Base-by-base conservation (phyloP, 1,140 invertebrate species). In the Ceratosolen solmsi region DNA sequence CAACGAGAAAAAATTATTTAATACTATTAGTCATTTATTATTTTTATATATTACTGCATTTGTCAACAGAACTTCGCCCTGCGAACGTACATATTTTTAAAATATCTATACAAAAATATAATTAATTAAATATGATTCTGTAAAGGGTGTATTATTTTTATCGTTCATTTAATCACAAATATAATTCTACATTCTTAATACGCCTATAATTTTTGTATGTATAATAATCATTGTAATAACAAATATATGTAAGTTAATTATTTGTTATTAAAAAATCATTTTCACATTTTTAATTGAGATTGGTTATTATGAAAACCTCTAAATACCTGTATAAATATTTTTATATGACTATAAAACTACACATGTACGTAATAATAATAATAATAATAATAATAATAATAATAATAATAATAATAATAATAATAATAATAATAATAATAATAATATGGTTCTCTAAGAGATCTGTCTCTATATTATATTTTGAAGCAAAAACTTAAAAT, bases 391-490 rank as follows among this genome's bases (percentile, higher is more conserved):
- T 46, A 46, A 46, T 7, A 7, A 46, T 46, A 46, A 46, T 46
- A 46, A 46, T 46, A 46, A 46, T 46, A 46, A 46, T 5, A 13
- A 46, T 7, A 46, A 46, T 5, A 46, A 46, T 46, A 46, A 46
- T 46, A 46, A 13, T 46, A 46, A 54, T 22, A 54, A 22, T 54
- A 54, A 22, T 54, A 17, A 56, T 36, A 54, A 30, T 54, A 65
- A 20, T 27, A 20, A 27, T 30, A 74, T 20, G 30, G 51, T 80
- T 74, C 70, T 80, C 70, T 80, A 80, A 74, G 30, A 81, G 72
- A 75, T 75, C 49, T 75, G 46, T 46, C 15, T 75, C 58, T 70
- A 74, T 51, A 22, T 33, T 46, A 41, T 75, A 70, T 75, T 68
- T 70, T 17, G 68, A 80, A 80, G 56, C 70, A 54, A 54, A 27